Conservation (phyloP, 2,113 vertebrate genomes). For the Corvus hawaiiensis region DNA sequence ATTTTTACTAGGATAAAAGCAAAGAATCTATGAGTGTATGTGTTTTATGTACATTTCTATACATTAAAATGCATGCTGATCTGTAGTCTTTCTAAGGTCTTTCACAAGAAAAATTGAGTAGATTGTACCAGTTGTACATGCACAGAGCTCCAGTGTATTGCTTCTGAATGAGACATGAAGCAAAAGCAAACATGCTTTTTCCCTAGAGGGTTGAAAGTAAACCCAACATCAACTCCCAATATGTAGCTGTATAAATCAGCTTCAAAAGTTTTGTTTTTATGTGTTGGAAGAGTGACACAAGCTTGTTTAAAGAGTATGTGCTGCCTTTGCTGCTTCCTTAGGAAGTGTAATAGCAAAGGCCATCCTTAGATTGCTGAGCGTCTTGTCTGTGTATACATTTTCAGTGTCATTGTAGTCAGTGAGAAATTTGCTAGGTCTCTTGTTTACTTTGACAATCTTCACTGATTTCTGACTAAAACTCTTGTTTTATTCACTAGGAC, state of each 20-base stretch:
- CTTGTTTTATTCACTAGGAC: background rate
- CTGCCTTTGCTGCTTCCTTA: background rate
- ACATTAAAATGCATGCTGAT: background rate
- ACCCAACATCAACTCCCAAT: background rate
- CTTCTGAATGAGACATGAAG: background rate
- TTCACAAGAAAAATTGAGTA: background rate
- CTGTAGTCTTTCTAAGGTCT: background rate
- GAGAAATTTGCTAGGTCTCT: background rate
- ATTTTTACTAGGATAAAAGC: background rate
- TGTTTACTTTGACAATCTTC: background rate
- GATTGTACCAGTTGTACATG: background rate
- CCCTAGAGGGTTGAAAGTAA: background rate
- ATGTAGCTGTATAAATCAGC: background rate
- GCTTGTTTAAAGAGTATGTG: background rate
- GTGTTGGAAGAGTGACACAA: background rate
- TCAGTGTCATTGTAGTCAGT: background rate
- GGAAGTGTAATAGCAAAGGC: background rate
- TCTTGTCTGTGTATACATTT: background rate
- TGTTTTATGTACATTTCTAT: background rate
- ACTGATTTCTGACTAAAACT: background rate
- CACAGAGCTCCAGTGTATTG: background rate
- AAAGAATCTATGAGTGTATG: background rate
- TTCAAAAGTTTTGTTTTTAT: background rate
- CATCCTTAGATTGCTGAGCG: background rate
- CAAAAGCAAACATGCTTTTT: background rate